A percentile compares a stretch with the other conserved stretches of the same genome.
These are phyloP conservation scores for Progne subis DNA, from an alignment of 2,113 vertebrate species.

Conservation along the genomic window DNA sequence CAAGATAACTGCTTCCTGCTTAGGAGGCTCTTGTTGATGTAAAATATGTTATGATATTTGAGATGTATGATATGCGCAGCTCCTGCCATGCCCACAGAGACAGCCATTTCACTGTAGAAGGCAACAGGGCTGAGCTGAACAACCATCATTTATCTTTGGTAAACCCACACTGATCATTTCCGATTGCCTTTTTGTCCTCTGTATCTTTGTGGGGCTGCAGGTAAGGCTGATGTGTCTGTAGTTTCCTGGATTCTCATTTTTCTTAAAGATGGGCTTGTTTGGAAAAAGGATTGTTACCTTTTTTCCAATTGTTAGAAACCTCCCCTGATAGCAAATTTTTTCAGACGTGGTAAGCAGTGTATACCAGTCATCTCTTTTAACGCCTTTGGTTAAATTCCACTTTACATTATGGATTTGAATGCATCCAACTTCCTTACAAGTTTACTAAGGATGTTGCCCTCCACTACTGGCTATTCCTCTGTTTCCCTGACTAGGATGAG, in stretches of 20 bases:
- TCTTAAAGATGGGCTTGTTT: neutral
- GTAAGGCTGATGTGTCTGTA: neutral
- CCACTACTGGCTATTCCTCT: neutral
- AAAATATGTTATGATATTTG: neutral
- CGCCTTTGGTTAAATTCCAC: neutral
- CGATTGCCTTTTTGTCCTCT: neutral
- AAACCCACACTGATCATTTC: neutral
- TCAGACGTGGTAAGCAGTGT: neutral
- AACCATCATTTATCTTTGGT: neutral
- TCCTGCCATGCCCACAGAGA: neutral
- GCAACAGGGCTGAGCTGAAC: neutral
- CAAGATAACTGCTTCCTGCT: neutral
- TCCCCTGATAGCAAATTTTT: neutral
- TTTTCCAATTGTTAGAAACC: neutral
- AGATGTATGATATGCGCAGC: neutral
- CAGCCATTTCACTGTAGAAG: neutral
- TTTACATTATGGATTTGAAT: neutral
- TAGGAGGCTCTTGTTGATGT: neutral
- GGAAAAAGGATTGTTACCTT: neutral
- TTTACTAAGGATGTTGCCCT: neutral
- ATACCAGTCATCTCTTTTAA: neutral
- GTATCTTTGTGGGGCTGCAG: neutral
- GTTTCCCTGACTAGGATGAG: neutral
- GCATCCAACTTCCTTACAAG: accelerated
- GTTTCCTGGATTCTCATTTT: neutral